Evolutionary conservation across 2,888 invertebrate species (phyloP).

Genomic region (Catocala nupta): DNA sequence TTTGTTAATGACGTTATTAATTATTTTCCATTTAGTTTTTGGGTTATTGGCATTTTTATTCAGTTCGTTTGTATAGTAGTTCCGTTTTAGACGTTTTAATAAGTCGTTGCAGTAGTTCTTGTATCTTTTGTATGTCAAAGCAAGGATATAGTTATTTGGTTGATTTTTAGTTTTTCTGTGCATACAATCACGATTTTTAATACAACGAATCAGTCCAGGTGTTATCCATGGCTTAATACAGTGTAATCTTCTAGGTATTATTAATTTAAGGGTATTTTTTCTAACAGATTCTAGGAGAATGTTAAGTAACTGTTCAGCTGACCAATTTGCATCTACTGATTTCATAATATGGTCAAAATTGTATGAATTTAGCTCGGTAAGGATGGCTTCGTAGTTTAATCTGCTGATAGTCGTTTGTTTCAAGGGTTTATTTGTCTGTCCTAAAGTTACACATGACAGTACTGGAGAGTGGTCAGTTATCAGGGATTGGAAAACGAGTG

Average conservation of each 20-base stretch:
- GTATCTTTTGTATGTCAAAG: slow-evolving; percentile 1
- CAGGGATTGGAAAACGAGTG: background rate
- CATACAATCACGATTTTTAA: slow-evolving; percentile 2
- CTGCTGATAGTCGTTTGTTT: background rate
- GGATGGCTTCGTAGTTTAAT: background rate
- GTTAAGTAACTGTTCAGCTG: background rate
- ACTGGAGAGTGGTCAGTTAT: background rate
- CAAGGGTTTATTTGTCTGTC: background rate
- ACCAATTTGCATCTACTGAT: background rate
- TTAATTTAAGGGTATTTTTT: background rate
- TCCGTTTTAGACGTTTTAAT: slow-evolving; percentile 1
- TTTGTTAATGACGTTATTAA: background rate
- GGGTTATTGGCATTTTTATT: background rate
- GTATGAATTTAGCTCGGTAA: background rate
- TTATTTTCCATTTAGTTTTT: slow-evolving; percentile 1
- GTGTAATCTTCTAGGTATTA: background rate
- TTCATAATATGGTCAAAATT: background rate
- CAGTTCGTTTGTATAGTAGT: background rate
- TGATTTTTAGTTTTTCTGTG: background rate
- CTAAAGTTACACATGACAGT: background rate
- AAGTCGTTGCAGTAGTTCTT: slow-evolving; percentile 5
- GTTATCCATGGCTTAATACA: background rate
- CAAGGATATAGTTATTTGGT: background rate
- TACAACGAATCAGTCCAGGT: background rate
- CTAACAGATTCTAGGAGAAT: background rate